These are phyloP conservation scores for Spilogale gracilis DNA, from an alignment of 2,113 vertebrate species.

Conservation along the genomic window DNA sequence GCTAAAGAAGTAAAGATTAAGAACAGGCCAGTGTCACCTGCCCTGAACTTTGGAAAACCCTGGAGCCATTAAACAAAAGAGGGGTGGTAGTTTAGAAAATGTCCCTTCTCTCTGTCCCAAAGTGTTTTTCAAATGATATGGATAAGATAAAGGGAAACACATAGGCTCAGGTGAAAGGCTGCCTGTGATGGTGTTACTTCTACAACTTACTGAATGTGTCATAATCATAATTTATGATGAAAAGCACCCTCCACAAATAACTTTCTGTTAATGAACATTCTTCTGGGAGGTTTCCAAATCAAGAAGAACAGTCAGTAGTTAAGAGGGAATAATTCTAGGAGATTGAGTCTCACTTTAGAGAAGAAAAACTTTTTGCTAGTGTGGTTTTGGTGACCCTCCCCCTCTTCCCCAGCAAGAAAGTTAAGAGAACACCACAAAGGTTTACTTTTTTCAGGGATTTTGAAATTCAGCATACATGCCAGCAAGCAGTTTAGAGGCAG, in stretches of 20 bases:
- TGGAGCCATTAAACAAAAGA: slow-evolving; percentile 78
- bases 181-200: slow-evolving; percentile 77
- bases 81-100: slow-evolving; percentile 40
- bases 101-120: slow-evolving; percentile 53
- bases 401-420: slow-evolving; percentile 79
- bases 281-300: slow-evolving; percentile 82
- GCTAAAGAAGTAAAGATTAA: slow-evolving; percentile 90
- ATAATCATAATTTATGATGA: slow-evolving; percentile 81
- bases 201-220: slow-evolving; percentile 72
- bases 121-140: slow-evolving; percentile 63
- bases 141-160: slow-evolving; percentile 72
- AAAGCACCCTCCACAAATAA: slow-evolving; percentile 84
- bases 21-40: slow-evolving; percentile 91
- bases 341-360: slow-evolving; percentile 75
- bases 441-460: slow-evolving; percentile 90
- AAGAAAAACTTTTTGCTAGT: slow-evolving; percentile 83
- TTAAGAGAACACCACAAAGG: slow-evolving; percentile 88
- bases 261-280: slow-evolving; percentile 83
- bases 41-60: slow-evolving; percentile 86
- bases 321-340: slow-evolving; percentile 82
- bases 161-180: slow-evolving; percentile 70
- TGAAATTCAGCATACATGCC: slow-evolving; percentile 91
- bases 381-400: slow-evolving; percentile 79
- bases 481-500: slow-evolving; percentile 92
- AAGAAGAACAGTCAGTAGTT: slow-evolving; percentile 80